Percentiles rank a stretch among this genome's conserved stretches.
These are phyloP conservation scores for Lagria hirta DNA, from an alignment of 2,888 invertebrate species.

Conservation along the genomic window DNA sequence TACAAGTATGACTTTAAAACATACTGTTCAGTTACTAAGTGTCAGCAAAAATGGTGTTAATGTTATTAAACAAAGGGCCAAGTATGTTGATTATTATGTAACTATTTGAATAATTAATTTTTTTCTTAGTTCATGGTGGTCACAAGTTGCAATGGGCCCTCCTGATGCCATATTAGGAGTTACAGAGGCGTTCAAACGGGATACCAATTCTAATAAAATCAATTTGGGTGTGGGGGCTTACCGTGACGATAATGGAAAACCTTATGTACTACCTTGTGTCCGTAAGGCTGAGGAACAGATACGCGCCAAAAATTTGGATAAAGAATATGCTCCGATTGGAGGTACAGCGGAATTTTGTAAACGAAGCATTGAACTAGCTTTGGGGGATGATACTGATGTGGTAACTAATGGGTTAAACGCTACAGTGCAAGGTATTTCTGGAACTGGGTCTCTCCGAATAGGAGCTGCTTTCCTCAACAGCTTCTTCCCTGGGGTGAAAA, in stretches of 20 bases:
- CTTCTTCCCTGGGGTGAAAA: constrained; percentile 78
- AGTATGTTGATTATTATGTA: constrained; percentile 29
- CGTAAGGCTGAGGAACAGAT: constrained; percentile 80
- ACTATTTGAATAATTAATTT: constrained; percentile 1
- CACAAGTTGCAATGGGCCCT: constrained; percentile 92
- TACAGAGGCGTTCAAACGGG: constrained; percentile 92
- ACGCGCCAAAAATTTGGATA: constrained; percentile 69
- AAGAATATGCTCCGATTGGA: constrained; percentile 93
- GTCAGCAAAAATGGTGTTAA: constrained; percentile 36
- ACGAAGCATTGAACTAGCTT: constrained; percentile 81
- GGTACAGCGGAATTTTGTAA: constrained; percentile 84
- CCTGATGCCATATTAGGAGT: constrained; percentile 98
- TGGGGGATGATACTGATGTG: constrained; percentile 75
- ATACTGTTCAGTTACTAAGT: constrained; percentile 33
- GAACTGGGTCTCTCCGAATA: constrained; percentile 94
- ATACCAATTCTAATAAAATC: constrained; percentile 89
- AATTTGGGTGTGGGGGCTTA: constrained; percentile 97
- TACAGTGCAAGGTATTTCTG: constrained; percentile 88
- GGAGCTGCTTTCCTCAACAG: constrained; percentile 85
- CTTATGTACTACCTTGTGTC: constrained; percentile 90
- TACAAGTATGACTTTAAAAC: constrained; percentile 36
- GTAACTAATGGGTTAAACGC: constrained; percentile 69
- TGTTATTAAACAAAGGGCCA: constrained; percentile 34
- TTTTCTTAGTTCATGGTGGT: constrained; percentile 76
- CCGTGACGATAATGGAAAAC: constrained; percentile 96